These are phyloP conservation scores for Oryzias woworae DNA, from an alignment of 2,113 vertebrate genomes.

Conservation along the genomic window DNA sequence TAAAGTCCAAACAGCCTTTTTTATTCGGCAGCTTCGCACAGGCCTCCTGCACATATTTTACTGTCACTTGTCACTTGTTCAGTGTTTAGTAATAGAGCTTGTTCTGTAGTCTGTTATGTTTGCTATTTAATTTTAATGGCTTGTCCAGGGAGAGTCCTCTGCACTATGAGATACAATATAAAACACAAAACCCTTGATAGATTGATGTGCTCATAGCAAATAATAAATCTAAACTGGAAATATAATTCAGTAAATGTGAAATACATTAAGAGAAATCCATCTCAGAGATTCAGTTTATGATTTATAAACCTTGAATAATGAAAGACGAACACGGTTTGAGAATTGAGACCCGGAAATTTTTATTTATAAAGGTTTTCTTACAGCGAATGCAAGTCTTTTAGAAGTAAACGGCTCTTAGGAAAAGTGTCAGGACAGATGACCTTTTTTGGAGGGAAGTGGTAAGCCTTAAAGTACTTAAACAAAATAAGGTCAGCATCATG, in stretches of 20 bases:
- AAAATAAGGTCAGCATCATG: slow-evolving; percentile 56
- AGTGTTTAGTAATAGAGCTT: slow-evolving; percentile 54
- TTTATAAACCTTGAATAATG: slow-evolving; percentile 66
- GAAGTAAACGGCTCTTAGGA: slow-evolving; percentile 35
- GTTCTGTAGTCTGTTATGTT: slow-evolving; percentile 54
- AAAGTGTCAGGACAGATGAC: slow-evolving; percentile 25
- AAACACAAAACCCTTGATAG: slow-evolving; percentile 42
- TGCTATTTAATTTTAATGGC: slow-evolving; percentile 52
- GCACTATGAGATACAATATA: slow-evolving; percentile 32
- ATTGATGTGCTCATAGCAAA: slow-evolving; percentile 53
- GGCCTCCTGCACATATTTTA: slow-evolving; percentile 38
- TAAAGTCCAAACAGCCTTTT: slow-evolving; percentile 44
- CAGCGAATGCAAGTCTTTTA: slow-evolving; percentile 40
- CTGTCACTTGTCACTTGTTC: slow-evolving; percentile 53
- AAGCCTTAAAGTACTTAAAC: slow-evolving; percentile 42
- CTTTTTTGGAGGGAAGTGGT: slow-evolving; percentile 36
- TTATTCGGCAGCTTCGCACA: slow-evolving; percentile 37
- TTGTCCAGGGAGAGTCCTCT: slow-evolving; percentile 35
- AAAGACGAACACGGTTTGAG: slow-evolving; percentile 47
- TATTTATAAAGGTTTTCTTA: slow-evolving; percentile 11
- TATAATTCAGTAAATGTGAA: slow-evolving; percentile 66
- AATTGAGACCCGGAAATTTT: slow-evolving; percentile 20
- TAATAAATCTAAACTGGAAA: slow-evolving; percentile 65
- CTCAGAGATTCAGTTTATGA: slow-evolving; percentile 63
- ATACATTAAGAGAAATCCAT: slow-evolving; percentile 65